phyloP scores from a whole-genome alignment of 2,797 vertebrate species.

The Anas flavirostris region DNA sequence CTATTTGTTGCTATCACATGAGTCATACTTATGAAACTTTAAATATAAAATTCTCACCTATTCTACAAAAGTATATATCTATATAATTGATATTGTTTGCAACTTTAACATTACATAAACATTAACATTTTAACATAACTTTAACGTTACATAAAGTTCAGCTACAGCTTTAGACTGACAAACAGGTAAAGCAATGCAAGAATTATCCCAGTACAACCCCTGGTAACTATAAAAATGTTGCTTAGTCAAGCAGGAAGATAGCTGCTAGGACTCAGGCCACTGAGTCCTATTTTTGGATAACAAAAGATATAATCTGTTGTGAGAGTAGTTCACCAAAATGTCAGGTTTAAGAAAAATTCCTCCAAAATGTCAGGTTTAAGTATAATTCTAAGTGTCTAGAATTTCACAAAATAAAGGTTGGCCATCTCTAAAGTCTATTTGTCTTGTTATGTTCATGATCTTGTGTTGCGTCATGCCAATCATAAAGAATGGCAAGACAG shows the following conservation, averaged over 20 bases:
- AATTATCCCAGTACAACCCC: not conserved
- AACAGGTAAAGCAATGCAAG: not conserved
- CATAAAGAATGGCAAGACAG: not conserved
- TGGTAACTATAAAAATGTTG: slow-evolving; percentile 15
- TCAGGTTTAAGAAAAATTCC: slow-evolving; percentile 45
- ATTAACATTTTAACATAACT: not conserved
- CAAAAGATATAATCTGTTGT: slow-evolving; percentile 25
- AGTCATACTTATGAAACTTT: not conserved
- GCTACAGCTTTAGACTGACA: not conserved
- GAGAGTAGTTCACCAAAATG: slow-evolving; percentile 26
- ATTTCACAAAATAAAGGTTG: not conserved
- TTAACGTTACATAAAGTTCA: slow-evolving; percentile 9
- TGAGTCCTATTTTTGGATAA: slow-evolving; percentile 10
- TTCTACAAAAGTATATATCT: not conserved
- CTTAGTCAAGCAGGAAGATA: slow-evolving; percentile 27
- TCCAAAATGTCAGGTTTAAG: slow-evolving; percentile 21
- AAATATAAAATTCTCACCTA: slow-evolving; percentile 1
- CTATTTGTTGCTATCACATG: not conserved
- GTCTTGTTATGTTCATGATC: not conserved
- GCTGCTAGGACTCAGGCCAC: not conserved
- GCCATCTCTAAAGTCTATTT: not conserved
- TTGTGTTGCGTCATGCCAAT: not conserved
- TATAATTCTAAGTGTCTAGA: not conserved
- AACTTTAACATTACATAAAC: slow-evolving; percentile 17
- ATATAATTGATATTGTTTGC: not conserved